A percentile compares a stretch with the other conserved stretches of the same genome.
phyloP scores from a whole-genome alignment of 2,888 invertebrate genomes.

The Drosophila macrospina region DNA sequence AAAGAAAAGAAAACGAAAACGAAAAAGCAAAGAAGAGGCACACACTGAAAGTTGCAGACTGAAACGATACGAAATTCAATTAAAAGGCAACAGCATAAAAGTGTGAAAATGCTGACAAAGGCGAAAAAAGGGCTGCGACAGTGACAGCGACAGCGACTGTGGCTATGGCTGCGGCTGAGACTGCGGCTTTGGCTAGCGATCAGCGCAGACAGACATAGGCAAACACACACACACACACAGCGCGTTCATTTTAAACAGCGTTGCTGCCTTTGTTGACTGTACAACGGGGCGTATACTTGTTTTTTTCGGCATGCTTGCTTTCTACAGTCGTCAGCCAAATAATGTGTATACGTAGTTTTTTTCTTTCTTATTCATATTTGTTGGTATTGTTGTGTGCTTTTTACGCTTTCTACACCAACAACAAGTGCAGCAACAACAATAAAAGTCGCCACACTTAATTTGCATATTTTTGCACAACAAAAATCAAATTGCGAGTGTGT shows the following conservation, averaged over 20 bases:
- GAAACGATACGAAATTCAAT: conserved; percentile 72
- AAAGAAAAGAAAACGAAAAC: conserved; percentile 31
- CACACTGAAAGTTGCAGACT: conserved; percentile 58
- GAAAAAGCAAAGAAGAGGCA: conserved; percentile 41
- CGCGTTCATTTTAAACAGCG: conserved; percentile 11
- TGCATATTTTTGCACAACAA: conserved; percentile 76
- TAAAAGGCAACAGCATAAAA: conserved; percentile 74
- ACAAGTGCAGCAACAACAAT: conserved; percentile 32
- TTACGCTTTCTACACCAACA: conserved; percentile 71
- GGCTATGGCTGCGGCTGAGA: conserved; percentile 17
- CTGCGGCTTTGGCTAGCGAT: conserved; percentile 45
- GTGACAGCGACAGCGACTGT: conserved; percentile 21
- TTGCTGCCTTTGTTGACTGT: conserved; percentile 61
- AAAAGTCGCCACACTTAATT: conserved; percentile 76
- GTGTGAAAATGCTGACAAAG: conserved; percentile 74
- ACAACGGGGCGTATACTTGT: conserved; percentile 81
- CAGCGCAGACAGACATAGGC: conserved; percentile 36
- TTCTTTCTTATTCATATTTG: conserved; percentile 36
- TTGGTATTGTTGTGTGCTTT: conserved; percentile 49
- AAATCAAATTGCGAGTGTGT: conserved; percentile 37
- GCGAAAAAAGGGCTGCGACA: conserved; percentile 56
- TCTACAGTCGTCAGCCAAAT: conserved; percentile 69
- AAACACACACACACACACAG: conserved; percentile 17
- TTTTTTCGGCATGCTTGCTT: conserved; percentile 69
- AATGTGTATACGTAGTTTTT: conserved; percentile 67